Percentiles rank a stretch among this genome's conserved stretches.
These are phyloP conservation scores for Himalopsyche phryganea DNA, from an alignment of 1,140 invertebrate genomes.

Conservation along the genomic window DNA sequence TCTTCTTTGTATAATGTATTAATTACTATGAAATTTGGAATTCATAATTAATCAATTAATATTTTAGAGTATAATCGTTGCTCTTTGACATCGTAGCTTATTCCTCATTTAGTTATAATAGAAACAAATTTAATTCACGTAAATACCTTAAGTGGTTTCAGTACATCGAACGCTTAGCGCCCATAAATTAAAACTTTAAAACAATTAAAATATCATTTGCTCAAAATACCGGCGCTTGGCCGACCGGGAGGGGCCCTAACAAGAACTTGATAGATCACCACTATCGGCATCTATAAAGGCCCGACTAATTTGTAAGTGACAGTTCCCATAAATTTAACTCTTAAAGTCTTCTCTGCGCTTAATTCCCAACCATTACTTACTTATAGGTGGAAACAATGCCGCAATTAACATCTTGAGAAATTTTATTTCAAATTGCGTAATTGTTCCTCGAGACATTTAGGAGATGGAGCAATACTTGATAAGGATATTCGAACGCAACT, in stretches of 20 bases:
- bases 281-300: slow-evolving; percentile 15
- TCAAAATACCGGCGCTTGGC: slow-evolving; percentile 11
- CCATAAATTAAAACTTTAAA: slow-evolving; percentile 4
- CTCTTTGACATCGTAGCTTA: too few relatives aligned
- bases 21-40: too few relatives aligned
- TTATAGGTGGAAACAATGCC: slow-evolving; percentile 31
- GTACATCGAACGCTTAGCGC: not conserved
- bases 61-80: too few relatives aligned
- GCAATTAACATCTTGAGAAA: slow-evolving; percentile 31
- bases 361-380: slow-evolving; percentile 30
- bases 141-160: too few relatives aligned
- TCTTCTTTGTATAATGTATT: too few relatives aligned
- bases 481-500: too few relatives aligned
- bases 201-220: slow-evolving; percentile 28
- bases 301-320: slow-evolving; percentile 31
- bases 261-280: slow-evolving; percentile 26
- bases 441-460: slow-evolving; percentile 23
- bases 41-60: too few relatives aligned
- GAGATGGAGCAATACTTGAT: not conserved
- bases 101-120: too few relatives aligned
- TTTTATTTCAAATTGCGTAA: slow-evolving; percentile 31
- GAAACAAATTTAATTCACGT: too few relatives aligned
- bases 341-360: slow-evolving; percentile 23
- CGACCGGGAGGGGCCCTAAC: not conserved
- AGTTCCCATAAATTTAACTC: slow-evolving; percentile 33